A percentile compares a stretch with the other conserved stretches of the same genome.
phyloP scores from a whole-genome alignment of 2,113 vertebrate genomes.

The Salvelinus alpinus region DNA sequence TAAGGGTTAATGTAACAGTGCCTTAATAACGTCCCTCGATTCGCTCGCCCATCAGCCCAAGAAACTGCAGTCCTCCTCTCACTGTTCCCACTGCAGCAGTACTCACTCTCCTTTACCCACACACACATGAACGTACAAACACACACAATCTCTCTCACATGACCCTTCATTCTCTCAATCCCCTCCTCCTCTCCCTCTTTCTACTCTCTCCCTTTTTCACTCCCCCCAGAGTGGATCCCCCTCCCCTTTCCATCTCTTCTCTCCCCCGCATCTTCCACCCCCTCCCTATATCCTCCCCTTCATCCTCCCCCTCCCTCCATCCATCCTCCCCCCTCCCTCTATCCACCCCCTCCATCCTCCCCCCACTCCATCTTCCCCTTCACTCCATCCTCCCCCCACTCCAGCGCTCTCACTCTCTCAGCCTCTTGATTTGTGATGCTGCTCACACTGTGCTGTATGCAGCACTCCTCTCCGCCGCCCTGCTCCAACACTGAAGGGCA shows the following conservation, averaged over 20 bases:
- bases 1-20: constrained; percentile 64
- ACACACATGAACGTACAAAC: constrained; percentile 7
- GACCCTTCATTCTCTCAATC: constrained; percentile 50
- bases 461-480: constrained; percentile 55
- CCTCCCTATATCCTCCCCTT: not conserved
- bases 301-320: not conserved
- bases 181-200: constrained; percentile 61
- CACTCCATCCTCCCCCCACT: constrained; percentile 37
- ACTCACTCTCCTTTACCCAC: constrained; percentile 61
- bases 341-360: constrained; percentile 60
- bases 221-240: constrained; percentile 57
- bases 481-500: constrained; percentile 48
- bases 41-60: constrained; percentile 71
- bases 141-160: constrained; percentile 55
- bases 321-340: not conserved
- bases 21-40: constrained; percentile 60
- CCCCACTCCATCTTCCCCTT: constrained; percentile 58
- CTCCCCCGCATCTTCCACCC: constrained; percentile 33
- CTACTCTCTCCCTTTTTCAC: constrained; percentile 58
- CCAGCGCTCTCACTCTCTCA: constrained; percentile 10
- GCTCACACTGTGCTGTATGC: constrained; percentile 69
- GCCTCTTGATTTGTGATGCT: constrained; percentile 69
- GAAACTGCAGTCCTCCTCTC: constrained; percentile 74
- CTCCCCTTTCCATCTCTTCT: constrained; percentile 23
- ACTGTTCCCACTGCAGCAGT: constrained; percentile 77